phyloP scores from a whole-genome alignment of 2,888 invertebrate genomes.

The Drosophila putrida region DNA sequence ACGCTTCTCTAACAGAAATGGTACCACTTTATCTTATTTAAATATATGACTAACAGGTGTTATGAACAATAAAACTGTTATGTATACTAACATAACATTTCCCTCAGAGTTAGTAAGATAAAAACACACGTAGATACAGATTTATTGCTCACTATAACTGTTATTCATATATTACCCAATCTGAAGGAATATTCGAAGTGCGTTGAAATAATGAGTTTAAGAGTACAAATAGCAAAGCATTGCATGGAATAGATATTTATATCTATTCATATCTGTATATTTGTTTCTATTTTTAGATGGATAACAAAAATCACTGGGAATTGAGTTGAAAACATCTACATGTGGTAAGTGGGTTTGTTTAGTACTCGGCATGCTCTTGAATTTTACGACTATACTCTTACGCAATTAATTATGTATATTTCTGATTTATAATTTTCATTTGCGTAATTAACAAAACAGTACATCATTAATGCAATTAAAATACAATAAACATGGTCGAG shows the following conservation, averaged over 20 bases:
- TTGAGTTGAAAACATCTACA: conserved; percentile 3
- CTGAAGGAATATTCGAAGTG: too few species aligned
- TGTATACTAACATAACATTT: too few species aligned
- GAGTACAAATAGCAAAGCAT: conserved; percentile 13
- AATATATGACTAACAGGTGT: too few species aligned
- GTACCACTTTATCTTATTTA: too few species aligned
- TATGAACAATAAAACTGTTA: too few species aligned
- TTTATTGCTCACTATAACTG: too few species aligned
- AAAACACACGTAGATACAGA: too few species aligned
- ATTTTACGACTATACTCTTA: conserved; percentile 36
- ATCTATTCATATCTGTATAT: background rate
- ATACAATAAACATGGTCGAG: conserved; percentile 65
- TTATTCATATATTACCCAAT: too few species aligned
- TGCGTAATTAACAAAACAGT: conserved; percentile 71
- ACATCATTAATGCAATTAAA: conserved; percentile 81
- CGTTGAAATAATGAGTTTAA: background rate
- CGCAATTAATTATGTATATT: conserved; percentile 54
- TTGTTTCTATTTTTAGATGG: conserved; percentile 27
- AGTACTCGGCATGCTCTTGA: conserved; percentile 23
- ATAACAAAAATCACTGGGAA: background rate
- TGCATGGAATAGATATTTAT: background rate
- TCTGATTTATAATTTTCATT: conserved; percentile 65
- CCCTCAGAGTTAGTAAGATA: too few species aligned
- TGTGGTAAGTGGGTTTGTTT: conserved; percentile 24
- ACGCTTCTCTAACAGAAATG: too few species aligned